These are phyloP conservation scores for Larimichthys polyactis DNA, from an alignment of 2,113 vertebrate genomes.

Conservation along the genomic window DNA sequence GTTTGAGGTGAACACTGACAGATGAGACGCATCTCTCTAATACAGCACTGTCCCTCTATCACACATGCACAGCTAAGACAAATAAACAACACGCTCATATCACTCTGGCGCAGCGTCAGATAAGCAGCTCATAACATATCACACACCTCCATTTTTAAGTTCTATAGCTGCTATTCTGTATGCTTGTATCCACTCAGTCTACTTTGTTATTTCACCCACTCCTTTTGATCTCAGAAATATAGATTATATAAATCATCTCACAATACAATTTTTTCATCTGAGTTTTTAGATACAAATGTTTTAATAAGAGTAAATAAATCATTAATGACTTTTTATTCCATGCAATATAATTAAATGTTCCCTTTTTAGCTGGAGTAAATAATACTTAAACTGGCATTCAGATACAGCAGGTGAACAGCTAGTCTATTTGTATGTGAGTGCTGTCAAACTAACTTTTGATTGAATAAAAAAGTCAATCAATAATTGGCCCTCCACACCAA, in stretches of 20 bases:
- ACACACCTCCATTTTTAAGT: background rate
- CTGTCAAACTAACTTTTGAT: background rate
- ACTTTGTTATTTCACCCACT: background rate
- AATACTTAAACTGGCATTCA: background rate
- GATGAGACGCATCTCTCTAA: background rate
- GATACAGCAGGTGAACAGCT: background rate
- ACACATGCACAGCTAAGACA: constrained; percentile 3
- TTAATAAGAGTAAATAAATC: background rate
- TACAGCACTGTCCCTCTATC: constrained; percentile 3
- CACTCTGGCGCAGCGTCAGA: background rate
- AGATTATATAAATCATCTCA: no score
- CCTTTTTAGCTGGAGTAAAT: background rate
- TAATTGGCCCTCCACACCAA: background rate
- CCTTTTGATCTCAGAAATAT: background rate
- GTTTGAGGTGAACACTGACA: constrained; percentile 20
- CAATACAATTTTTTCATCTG: background rate
- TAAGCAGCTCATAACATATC: constrained; percentile 21
- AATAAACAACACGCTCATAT: constrained; percentile 23
- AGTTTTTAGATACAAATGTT: background rate
- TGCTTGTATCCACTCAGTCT: background rate
- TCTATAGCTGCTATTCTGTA: background rate
- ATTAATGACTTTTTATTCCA: background rate
- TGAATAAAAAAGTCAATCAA: background rate
- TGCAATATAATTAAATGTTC: background rate
- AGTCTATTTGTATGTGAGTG: background rate